phyloP scores from a whole-genome alignment of 2,113 vertebrate species.

The Peromyscus maniculatus region DNA sequence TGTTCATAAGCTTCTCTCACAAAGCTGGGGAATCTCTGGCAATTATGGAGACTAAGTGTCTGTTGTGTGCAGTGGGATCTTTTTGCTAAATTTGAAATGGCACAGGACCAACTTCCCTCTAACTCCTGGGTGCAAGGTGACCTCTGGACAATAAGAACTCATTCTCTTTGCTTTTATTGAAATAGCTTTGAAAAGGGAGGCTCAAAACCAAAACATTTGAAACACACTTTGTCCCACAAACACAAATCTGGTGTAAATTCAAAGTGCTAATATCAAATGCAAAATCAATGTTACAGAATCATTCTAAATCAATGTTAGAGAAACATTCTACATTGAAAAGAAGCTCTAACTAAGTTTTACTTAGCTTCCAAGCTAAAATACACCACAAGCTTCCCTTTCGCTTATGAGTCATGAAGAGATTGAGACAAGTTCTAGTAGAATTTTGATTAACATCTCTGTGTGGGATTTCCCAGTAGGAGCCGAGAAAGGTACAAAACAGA shows the following conservation, averaged over 20 bases:
- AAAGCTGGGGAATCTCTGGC: neutral
- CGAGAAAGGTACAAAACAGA: neutral
- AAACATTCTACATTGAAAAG: neutral
- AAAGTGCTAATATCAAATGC: neutral
- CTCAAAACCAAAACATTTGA: neutral
- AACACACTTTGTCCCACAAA: neutral
- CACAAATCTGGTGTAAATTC: neutral
- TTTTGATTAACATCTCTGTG: constrained; percentile 66
- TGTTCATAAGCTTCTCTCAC: constrained; percentile 59
- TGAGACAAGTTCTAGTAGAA: constrained; percentile 1
- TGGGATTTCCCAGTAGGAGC: constrained; percentile 60
- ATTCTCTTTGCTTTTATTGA: neutral
- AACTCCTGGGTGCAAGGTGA: constrained; percentile 52
- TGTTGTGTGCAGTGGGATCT: constrained; percentile 52
- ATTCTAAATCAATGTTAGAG: neutral
- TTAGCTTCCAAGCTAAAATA: neutral
- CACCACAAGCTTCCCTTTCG: neutral
- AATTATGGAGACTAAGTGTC: constrained; percentile 60
- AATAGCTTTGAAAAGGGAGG: neutral
- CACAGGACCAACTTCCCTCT: constrained; percentile 28
- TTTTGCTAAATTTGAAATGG: constrained; percentile 67
- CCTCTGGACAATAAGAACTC: constrained; percentile 35
- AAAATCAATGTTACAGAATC: neutral
- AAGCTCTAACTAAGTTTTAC: neutral
- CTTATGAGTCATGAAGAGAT: neutral